Evolutionary conservation across 2,888 invertebrate species (phyloP).

Genomic region (Luffia ferchaultella): DNA sequence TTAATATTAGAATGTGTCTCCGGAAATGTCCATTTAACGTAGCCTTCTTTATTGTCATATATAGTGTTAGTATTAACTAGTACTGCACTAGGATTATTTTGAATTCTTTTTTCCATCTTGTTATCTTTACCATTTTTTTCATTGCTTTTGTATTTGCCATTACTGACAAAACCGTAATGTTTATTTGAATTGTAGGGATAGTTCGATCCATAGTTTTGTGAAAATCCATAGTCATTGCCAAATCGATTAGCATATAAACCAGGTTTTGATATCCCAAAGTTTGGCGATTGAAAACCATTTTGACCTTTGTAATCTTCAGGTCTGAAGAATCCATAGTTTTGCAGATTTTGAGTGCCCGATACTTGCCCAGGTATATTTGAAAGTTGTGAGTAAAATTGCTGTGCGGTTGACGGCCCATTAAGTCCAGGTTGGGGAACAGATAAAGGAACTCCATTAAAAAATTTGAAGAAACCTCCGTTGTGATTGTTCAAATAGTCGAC

Average conservation of each 20-base stretch:
- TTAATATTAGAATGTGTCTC: constrained; percentile 13
- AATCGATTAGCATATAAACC: constrained; percentile 5
- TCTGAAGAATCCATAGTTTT: constrained; percentile 15
- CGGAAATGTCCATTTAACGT: constrained; percentile 36
- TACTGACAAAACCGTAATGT: no score
- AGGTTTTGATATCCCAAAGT: neutral
- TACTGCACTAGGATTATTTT: constrained; percentile 30
- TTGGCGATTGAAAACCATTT: neutral
- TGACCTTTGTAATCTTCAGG: neutral
- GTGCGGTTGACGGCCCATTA: constrained; percentile 29
- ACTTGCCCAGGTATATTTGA: constrained; percentile 13
- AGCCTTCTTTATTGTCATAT: constrained; percentile 16
- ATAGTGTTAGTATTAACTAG: constrained; percentile 16
- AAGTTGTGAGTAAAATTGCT: constrained; percentile 45
- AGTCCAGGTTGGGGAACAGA: constrained; percentile 16
- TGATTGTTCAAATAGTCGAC: constrained; percentile 84
- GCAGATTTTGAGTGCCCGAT: neutral
- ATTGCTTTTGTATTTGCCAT: constrained; percentile 19
- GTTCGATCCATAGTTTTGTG: constrained; percentile 22
- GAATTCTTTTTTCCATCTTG: constrained; percentile 36
- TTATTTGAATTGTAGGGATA: constrained; percentile 20
- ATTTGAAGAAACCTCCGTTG: constrained; percentile 85
- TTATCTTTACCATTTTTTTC: constrained; percentile 17
- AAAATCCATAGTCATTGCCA: constrained; percentile 6
- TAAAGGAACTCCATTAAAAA: constrained; percentile 69